A percentile compares a stretch with the other conserved stretches of the same genome.
phyloP scores from a whole-genome alignment of 1,140 invertebrate genomes.

The fruit fly (Drosophila melanogaster) region DNA sequence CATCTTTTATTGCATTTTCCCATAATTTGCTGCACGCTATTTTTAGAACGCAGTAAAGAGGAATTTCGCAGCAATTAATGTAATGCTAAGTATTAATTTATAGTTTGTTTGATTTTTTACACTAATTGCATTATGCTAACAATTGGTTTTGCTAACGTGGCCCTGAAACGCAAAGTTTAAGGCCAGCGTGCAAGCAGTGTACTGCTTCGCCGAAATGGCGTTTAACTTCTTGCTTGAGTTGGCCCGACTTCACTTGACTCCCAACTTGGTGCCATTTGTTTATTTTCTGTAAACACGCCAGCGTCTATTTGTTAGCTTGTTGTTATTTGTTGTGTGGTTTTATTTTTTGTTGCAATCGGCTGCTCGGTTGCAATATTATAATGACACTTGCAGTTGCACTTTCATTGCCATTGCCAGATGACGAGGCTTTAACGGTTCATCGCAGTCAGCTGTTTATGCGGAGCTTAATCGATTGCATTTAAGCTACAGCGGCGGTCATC shows the following conservation, averaged over 20 bases:
- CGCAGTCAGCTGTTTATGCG: conserved; percentile 37
- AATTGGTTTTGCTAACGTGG: conserved; percentile 11
- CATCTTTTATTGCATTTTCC: conserved; percentile 53
- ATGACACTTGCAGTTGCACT: conserved; percentile 37
- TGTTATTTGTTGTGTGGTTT: not conserved
- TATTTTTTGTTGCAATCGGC: conserved; percentile 12
- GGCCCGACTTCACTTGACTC: conserved; percentile 33
- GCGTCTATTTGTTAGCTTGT: not conserved
- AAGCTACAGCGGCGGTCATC: conserved; percentile 1
- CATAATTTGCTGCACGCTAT: conserved; percentile 61
- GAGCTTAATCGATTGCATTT: conserved; percentile 38
- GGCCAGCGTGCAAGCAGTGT: conserved; percentile 27
- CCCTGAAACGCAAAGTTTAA: conserved; percentile 41
- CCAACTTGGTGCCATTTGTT: conserved; percentile 35
- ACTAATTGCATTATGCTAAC: conserved; percentile 23
- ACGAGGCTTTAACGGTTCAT: conserved; percentile 46
- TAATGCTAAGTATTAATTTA: conserved; percentile 42
- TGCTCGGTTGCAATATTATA: conserved; percentile 4
- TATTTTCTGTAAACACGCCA: conserved; percentile 52
- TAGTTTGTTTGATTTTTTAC: conserved; percentile 13
- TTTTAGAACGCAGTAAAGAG: conserved; percentile 34
- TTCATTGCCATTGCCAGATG: conserved; percentile 54
- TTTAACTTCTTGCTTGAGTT: conserved; percentile 35
- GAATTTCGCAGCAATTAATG: conserved; percentile 42
- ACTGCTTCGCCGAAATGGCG: conserved; percentile 23